Evolutionary conservation across 2,113 vertebrate genomes (phyloP).

Genomic region (Hippoglossus stenolepis): DNA sequence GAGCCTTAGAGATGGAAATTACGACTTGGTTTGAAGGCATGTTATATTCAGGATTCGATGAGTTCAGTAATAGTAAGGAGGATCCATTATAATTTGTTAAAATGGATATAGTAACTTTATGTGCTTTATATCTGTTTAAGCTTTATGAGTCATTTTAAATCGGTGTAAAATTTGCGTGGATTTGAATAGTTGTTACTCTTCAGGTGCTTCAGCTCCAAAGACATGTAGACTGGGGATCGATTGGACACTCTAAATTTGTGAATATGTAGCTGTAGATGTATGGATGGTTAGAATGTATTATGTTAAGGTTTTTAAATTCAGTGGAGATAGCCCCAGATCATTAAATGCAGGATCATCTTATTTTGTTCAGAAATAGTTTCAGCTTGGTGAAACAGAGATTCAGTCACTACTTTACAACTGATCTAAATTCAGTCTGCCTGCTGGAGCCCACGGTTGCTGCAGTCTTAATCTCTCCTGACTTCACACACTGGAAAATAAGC

Average conservation of each 20-base stretch:
- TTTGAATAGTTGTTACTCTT: neutral
- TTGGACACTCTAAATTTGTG: neutral
- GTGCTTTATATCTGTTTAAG: too few relatives aligned
- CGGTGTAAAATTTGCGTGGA: neutral
- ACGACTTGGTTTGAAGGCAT: too few relatives aligned
- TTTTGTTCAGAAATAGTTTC: neutral
- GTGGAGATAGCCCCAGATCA: neutral
- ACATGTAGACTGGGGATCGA: too few relatives aligned
- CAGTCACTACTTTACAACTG: neutral
- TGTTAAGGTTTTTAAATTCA: neutral
- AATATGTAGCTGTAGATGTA: too few relatives aligned
- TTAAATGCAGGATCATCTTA: neutral
- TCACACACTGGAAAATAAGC: conserved; percentile 17
- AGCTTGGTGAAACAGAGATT: neutral
- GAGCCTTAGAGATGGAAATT: too few relatives aligned
- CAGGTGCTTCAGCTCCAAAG: too few relatives aligned
- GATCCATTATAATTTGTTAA: too few relatives aligned
- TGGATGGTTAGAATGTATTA: neutral
- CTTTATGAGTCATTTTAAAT: neutral
- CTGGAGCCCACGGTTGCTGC: neutral
- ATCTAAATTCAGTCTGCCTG: neutral
- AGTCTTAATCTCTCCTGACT: conserved; percentile 26
- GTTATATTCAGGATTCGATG: too few relatives aligned
- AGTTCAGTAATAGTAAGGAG: too few relatives aligned
- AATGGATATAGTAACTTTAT: too few relatives aligned